A percentile compares a stretch with the other conserved stretches of the same genome.
Conservation (phyloP, 2,113 vertebrate genomes). For the Sinocyclocheilus rhinocerous region DNA sequence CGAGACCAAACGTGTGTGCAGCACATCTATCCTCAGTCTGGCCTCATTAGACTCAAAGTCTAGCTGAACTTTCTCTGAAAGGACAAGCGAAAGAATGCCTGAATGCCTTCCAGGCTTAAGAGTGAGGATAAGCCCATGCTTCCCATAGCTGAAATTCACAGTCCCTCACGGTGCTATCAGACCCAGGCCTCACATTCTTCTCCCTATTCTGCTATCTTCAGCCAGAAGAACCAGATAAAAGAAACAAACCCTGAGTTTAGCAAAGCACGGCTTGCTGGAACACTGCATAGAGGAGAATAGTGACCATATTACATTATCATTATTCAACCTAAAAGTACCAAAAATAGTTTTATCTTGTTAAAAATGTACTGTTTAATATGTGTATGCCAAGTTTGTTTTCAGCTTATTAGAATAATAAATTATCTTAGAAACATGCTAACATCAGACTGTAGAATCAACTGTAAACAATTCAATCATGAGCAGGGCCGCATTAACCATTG, state of each 20-base stretch:
- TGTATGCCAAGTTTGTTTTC: background rate
- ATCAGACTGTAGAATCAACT: background rate
- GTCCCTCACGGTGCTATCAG: constrained; percentile 38
- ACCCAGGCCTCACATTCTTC: constrained; percentile 32
- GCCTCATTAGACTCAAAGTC: background rate
- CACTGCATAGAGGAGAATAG: background rate
- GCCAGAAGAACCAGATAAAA: constrained; percentile 15
- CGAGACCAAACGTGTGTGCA: background rate
- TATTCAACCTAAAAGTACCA: background rate
- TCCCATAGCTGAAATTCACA: constrained; percentile 47
- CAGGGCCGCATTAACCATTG: too few species aligned
- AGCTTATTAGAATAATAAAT: background rate
- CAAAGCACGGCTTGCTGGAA: background rate
- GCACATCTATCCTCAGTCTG: background rate
- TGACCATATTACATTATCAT: background rate
- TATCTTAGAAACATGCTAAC: background rate
- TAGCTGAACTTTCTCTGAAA: constrained; percentile 18
- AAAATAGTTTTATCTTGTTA: background rate
- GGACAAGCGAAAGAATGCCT: constrained; percentile 16
- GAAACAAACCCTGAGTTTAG: background rate
- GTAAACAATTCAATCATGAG: background rate
- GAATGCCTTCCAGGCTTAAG: constrained; percentile 34
- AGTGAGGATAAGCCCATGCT: constrained; percentile 36
- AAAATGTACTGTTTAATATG: background rate
- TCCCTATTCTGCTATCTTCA: constrained; percentile 34